A percentile compares a stretch with the other conserved stretches of the same genome.
Conservation (phyloP, 2,888 invertebrate genomes). For the Proisotoma minuta region DNA sequence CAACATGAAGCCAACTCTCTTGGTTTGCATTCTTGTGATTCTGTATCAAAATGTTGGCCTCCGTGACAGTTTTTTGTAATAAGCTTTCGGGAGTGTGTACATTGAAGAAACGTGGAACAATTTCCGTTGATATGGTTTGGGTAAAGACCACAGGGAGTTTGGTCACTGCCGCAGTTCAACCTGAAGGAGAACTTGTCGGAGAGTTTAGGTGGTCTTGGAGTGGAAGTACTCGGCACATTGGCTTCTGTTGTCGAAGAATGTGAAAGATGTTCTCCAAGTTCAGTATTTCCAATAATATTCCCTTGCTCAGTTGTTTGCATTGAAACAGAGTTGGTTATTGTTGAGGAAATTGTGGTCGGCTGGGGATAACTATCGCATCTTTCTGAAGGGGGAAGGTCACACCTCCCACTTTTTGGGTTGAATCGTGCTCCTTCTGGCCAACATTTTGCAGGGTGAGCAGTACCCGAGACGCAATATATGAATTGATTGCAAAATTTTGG, state of each 20-base stretch:
- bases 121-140: conserved; percentile 27
- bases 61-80: conserved; percentile 31
- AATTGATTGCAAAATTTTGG: conserved; percentile 14
- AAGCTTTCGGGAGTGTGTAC: conserved; percentile 15
- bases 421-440: background rate
- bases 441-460: conserved; percentile 9
- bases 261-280: background rate
- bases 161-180: conserved; percentile 30
- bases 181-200: conserved; percentile 39
- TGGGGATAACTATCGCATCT: background rate
- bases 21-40: conserved; percentile 29
- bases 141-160: conserved; percentile 32
- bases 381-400: conserved; percentile 1
- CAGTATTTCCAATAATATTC: background rate
- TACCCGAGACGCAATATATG: conserved; percentile 22
- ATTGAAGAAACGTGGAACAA: conserved; percentile 26
- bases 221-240: background rate
- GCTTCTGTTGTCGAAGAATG: background rate
- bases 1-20: conserved; percentile 27
- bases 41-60: conserved; percentile 31
- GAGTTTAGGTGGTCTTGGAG: conserved; percentile 14
- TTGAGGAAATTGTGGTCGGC: no score
- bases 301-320: background rate
- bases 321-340: background rate
- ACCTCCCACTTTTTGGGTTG: background rate